These are phyloP conservation scores for Myopa testacea DNA, from an alignment of 2,888 invertebrate genomes.

Conservation along the genomic window DNA sequence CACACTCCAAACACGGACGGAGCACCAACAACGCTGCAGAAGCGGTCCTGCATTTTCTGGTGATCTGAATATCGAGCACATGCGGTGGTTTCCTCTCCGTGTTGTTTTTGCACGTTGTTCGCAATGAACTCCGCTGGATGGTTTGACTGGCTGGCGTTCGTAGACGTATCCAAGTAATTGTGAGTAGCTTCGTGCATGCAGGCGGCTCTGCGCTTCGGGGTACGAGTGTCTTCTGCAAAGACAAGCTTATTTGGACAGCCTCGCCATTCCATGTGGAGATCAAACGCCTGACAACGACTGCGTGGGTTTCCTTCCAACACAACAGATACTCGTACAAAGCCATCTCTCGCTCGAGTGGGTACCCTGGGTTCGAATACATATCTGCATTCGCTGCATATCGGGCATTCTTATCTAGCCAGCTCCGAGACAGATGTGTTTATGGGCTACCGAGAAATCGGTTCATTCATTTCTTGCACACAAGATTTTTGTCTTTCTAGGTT, in stretches of 20 bases:
- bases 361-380: neutral
- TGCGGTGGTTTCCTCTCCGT: neutral
- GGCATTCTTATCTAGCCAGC: neutral
- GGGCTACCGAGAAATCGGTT: neutral
- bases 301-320: conserved; percentile 23
- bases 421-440: neutral
- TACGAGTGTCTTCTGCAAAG: conserved; percentile 20
- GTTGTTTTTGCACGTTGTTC: neutral
- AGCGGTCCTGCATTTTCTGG: neutral
- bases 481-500: conserved; percentile 1
- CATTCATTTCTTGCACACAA: neutral
- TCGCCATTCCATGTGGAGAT: conserved; percentile 7
- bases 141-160: neutral
- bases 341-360: neutral
- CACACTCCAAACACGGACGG: neutral
- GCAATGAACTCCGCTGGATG: neutral
- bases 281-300: conserved; percentile 23
- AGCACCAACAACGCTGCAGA: too few species aligned
- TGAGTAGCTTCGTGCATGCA: too few species aligned
- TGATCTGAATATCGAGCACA: conserved; percentile 26
- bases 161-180: too few species aligned
- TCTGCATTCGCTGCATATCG: conserved; percentile 16
- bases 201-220: too few species aligned
- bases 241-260: neutral
- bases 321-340: neutral